A percentile compares a stretch with the other conserved stretches of the same genome.
Conservation (phyloP, 2,797 vertebrate species). For the Anisognathus igniventris region DNA sequence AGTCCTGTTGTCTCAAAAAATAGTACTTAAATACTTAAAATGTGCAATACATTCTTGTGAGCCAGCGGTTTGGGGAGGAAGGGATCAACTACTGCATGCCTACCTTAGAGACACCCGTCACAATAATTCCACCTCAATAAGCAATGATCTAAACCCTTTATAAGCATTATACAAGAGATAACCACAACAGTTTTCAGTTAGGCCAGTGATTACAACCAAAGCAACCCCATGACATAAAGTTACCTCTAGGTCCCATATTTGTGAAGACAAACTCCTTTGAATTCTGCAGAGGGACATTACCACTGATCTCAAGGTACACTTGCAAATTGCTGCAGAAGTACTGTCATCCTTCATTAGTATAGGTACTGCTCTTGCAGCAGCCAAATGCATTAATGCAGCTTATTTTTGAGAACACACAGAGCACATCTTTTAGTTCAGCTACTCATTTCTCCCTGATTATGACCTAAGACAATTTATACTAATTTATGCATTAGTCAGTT, state of each 20-base stretch:
- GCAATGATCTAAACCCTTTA: not conserved
- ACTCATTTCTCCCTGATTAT: not conserved
- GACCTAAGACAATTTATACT: not conserved
- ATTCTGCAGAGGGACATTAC: not conserved
- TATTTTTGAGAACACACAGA: not conserved
- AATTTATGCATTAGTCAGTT: not conserved
- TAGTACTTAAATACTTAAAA: not conserved
- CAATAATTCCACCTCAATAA: not conserved
- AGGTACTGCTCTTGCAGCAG: not conserved
- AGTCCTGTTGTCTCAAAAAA: not conserved
- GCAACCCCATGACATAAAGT: not conserved
- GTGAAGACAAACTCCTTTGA: accelerated
- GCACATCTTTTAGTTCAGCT: not conserved
- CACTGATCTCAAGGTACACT: not conserved
- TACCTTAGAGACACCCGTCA: accelerated
- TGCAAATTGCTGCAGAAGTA: not conserved
- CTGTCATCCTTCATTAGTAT: accelerated
- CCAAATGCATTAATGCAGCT: not conserved
- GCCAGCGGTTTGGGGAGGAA: accelerated
- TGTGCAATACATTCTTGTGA: not conserved
- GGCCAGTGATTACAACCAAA: not conserved
- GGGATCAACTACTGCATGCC: not conserved
- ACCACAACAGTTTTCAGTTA: not conserved
- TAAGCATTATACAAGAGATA: not conserved
- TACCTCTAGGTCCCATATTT: accelerated